These are phyloP conservation scores for Prunella himalayana DNA, from an alignment of 2,113 vertebrate genomes.

Conservation along the genomic window DNA sequence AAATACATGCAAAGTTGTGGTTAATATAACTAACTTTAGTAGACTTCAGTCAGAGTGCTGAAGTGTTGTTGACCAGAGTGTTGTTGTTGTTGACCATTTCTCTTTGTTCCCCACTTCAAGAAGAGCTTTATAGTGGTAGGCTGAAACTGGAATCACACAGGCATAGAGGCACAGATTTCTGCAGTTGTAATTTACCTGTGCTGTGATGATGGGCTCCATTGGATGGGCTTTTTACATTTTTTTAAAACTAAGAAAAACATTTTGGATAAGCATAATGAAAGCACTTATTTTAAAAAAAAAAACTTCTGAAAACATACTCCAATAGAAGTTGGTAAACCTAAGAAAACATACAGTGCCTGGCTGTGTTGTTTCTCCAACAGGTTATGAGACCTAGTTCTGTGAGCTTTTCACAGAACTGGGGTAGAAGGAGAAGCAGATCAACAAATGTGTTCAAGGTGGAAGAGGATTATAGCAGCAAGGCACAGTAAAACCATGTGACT, in stretches of 20 bases:
- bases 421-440: background rate
- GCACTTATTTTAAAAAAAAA: background rate
- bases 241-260: background rate
- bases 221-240: background rate
- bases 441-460: background rate
- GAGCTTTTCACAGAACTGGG: background rate
- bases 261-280: background rate
- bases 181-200: background rate
- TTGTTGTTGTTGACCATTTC: background rate
- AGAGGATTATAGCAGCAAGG: background rate
- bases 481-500: background rate
- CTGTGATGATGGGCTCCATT: background rate
- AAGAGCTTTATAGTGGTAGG: background rate
- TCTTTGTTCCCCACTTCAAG: background rate
- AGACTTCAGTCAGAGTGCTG: background rate
- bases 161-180: background rate
- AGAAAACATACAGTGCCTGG: background rate
- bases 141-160: background rate
- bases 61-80: no score
- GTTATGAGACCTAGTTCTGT: background rate
- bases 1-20: background rate
- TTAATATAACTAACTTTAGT: background rate
- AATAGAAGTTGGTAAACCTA: background rate
- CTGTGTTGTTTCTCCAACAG: background rate
- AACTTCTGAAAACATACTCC: background rate